A percentile compares a stretch with the other conserved stretches of the same genome.
These are phyloP conservation scores for Puntigrus tetrazona DNA, from an alignment of 2,113 vertebrate genomes.

Conservation along the genomic window DNA sequence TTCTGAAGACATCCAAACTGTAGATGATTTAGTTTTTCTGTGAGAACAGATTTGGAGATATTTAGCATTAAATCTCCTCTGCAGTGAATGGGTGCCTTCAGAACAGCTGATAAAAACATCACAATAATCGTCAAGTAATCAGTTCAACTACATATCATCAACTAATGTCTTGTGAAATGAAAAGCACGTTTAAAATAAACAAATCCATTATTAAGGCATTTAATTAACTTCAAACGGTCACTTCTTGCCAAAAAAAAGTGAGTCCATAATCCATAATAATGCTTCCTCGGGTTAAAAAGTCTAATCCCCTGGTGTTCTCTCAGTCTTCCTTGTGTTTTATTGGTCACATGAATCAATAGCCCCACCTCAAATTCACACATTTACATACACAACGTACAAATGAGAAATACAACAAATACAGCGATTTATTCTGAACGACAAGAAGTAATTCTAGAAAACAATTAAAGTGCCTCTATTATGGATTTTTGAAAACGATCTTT, in stretches of 20 bases:
- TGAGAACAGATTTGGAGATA: no score
- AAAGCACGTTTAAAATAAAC: background rate
- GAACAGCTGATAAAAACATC: background rate
- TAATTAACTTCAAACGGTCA: background rate
- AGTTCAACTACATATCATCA: background rate
- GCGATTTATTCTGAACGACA: background rate
- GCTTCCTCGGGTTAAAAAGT: background rate
- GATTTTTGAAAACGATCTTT: no score
- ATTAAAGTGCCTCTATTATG: no score
- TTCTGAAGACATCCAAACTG: no score
- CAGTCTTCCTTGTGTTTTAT: background rate
- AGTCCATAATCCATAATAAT: background rate
- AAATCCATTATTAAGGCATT: background rate
- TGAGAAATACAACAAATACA: background rate
- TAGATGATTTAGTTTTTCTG: no score
- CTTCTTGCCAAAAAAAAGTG: background rate
- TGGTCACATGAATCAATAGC: background rate
- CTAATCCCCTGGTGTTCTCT: no score
- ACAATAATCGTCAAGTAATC: background rate
- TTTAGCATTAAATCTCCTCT: no score
- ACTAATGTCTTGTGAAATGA: background rate
- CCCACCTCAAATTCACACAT: background rate
- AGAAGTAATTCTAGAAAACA: background rate
- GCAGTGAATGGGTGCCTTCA: no score
- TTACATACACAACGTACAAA: background rate